Evolutionary conservation across 2,888 invertebrate species (phyloP), one percentile per base, ranked within the genome.

Genomic region (Dicranocentrus wangi): DNA sequence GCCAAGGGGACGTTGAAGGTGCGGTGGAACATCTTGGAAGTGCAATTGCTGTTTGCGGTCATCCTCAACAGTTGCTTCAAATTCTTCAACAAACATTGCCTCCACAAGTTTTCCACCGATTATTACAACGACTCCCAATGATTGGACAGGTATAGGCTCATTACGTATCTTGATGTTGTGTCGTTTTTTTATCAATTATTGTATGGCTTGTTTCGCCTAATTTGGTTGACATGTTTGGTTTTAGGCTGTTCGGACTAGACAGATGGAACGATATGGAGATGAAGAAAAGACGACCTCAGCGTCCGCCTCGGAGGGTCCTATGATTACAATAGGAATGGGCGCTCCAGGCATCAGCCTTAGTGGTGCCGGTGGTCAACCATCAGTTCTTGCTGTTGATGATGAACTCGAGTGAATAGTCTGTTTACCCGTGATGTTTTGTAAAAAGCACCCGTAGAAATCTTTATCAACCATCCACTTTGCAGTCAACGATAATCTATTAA

Each of bases 11-110:
- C 87, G 89, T 95, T 82, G 95, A 97, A 85, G 93, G 93, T 60
- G 99, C 97, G 43, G 95, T 98, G 68, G 97, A 98, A 89, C 99
- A 99, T 90, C 92, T 99, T 86, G 95, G 96, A 55, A 97, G 97
- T 89, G 99, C 99, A 8, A 95, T 99, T n/a, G 95, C 97, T 2
- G 95, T 99, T 27, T 99, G 99, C 88, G 98, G 97, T 13, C 97
- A 99, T 89, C 95, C 97, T 0, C 93, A 94, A 87, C 95, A 97
- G 88, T 90, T 98, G 70, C 91, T 98, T 66, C 93, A 94, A 88
- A 94, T 96, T 82, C 92, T 99, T 72, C 96, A 98, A 90, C 96
- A 97, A 90, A 97, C 98, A 42, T 91, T 99, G 89, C 98, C 99
- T 76, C 95, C 97, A 21, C 95, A 95, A 88, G 95, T 98, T 89